phyloP scores from a whole-genome alignment of 2,888 invertebrate species.

The Mycalesis mineus region DNA sequence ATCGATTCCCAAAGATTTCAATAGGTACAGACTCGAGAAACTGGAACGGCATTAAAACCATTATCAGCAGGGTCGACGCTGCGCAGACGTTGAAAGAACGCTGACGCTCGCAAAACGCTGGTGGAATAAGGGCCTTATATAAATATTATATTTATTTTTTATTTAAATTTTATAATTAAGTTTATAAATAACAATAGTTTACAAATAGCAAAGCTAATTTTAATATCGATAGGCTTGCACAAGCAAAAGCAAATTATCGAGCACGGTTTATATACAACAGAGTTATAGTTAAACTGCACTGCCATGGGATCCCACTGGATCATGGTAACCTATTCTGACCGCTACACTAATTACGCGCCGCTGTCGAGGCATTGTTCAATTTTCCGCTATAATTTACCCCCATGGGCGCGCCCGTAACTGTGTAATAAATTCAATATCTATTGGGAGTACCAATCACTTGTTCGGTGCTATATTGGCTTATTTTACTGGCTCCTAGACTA shows the following conservation, averaged over 20 bases:
- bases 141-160: too few relatives aligned
- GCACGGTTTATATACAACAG: background rate
- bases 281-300: background rate
- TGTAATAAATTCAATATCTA: constrained; percentile 36
- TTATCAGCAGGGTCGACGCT: too few relatives aligned
- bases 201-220: background rate
- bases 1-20: too few relatives aligned
- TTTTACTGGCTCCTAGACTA: background rate
- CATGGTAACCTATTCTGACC: constrained; percentile 55
- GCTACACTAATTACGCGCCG: constrained; percentile 52
- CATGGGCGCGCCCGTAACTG: constrained; percentile 29
- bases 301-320: constrained; percentile 34
- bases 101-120: too few relatives aligned
- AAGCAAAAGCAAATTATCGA: background rate
- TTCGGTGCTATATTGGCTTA: background rate
- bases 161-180: too few relatives aligned
- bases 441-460: constrained; percentile 9
- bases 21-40: too few relatives aligned
- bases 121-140: too few relatives aligned
- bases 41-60: too few relatives aligned
- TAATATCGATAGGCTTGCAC: background rate
- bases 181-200: too few relatives aligned
- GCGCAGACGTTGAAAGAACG: too few relatives aligned
- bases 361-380: constrained; percentile 36
- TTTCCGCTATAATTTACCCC: constrained; percentile 38